Base-by-base conservation (phyloP, 2,888 invertebrate species). In the Scaptomyza parva region DNA sequence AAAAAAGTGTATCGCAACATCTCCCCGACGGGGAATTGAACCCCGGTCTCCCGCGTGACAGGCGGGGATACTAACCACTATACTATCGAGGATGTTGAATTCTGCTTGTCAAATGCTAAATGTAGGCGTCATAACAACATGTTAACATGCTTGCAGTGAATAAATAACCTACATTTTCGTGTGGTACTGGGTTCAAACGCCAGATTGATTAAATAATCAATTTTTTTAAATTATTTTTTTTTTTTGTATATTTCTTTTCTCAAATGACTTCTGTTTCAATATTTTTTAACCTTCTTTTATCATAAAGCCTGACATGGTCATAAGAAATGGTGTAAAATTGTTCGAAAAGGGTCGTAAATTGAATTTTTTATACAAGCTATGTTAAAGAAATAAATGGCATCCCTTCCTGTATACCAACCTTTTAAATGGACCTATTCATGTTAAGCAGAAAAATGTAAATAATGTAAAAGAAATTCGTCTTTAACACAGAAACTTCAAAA, bases 1-100 rank as follows among this genome's bases (percentile, higher is more conserved):
- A 26, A 44, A 40, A n/a, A 33, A 53, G n/a, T 2, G 2, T 0
- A 9, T 1, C 0, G 0, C 37, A 11, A 18, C 3, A 2, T 9
- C 75, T 72, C 71, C 71, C 71, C 71, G 71, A 75, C 71, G 76
- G 71, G 76, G 71, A 72, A 72, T 72, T 72, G 71, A 72, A 72
- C 71, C 71, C 71, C 74, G 70, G 70, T 71, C 70, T 71, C 70
- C 70, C 70, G 70, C 70, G 70, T 70, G 70, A 70, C 70, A 70
- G 70, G 70, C 70, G 70, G 70, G 70, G 70, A 70, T 70, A 70
- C 71, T 72, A 74, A 72, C 71, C 75, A 72, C 72, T 72, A 72
- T 72, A 72, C 72, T 72, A 72, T 75, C 71, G 72, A 72, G 72
- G 72, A 72, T 41, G 35, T 33, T 48, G 17, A 0, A 0, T 0